Conservation (phyloP, 2,888 invertebrate species). For the Sympetrum striolatum region DNA sequence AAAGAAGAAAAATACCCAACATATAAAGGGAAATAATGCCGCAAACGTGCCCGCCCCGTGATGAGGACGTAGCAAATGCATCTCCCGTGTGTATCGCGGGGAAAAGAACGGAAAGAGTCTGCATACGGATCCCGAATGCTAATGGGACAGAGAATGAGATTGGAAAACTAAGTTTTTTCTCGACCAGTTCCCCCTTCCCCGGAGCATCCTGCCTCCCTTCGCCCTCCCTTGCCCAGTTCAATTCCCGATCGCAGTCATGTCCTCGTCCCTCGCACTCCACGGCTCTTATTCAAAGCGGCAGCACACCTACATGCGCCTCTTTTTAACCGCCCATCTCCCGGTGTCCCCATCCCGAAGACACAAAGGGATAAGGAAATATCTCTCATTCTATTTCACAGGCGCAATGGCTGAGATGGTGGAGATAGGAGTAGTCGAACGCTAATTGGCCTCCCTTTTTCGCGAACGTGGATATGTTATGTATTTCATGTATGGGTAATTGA, state of each 20-base stretch:
- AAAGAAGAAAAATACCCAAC: neutral
- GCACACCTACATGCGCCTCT: neutral
- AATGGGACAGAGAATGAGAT: neutral
- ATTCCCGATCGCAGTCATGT: neutral
- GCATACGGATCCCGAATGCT: neutral
- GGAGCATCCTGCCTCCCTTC: neutral
- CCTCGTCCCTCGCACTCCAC: neutral
- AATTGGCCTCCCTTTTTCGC: constrained; percentile 34
- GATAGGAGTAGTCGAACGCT: constrained; percentile 6
- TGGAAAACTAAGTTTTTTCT: neutral
- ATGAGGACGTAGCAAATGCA: neutral
- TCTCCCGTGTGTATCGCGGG: neutral
- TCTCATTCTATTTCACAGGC: constrained; percentile 14
- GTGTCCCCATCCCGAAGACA: neutral
- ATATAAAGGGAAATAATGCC: neutral
- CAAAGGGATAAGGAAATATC: neutral
- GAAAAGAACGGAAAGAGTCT: neutral
- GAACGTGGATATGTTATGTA: neutral
- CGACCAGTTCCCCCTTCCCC: neutral
- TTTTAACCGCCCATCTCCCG: neutral
- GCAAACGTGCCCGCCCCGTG: neutral
- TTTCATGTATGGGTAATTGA: neutral
- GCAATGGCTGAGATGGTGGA: constrained; percentile 13
- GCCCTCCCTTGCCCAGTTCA: neutral
- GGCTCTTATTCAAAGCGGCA: neutral